Percentiles rank a stretch among this genome's conserved stretches.
phyloP scores from a whole-genome alignment of 2,797 vertebrate genomes.

The Clarias platycephalus region DNA sequence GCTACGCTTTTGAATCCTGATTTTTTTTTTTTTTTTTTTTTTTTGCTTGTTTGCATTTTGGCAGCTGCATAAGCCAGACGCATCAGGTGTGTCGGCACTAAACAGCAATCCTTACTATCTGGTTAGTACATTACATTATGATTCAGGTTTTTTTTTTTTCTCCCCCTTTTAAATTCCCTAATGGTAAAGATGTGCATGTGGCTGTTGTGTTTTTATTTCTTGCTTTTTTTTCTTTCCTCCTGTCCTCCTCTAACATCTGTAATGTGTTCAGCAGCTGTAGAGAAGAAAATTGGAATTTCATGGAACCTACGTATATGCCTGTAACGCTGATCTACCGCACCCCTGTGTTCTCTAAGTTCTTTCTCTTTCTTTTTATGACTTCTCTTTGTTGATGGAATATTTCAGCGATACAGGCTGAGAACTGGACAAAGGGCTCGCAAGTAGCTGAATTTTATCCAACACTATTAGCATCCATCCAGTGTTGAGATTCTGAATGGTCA shows the following conservation, averaged over 20 bases:
- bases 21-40: not conserved
- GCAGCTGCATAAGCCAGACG: not conserved
- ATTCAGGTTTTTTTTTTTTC: not conserved
- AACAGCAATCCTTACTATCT: conserved; percentile 10
- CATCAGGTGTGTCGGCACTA: conserved; percentile 30
- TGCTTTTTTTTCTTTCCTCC: conserved; percentile 19
- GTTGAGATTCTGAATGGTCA: not conserved
- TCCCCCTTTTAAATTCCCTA: not conserved
- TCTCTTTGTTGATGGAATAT: conserved; percentile 36
- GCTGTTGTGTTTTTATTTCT: conserved; percentile 36
- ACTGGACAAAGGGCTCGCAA: not conserved
- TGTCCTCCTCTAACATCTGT: conserved; percentile 49
- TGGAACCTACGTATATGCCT: conserved; percentile 63
- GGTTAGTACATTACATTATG: conserved; percentile 30
- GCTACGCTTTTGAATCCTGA: not conserved
- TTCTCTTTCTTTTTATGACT: conserved; percentile 34
- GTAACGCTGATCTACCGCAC: conserved; percentile 67
- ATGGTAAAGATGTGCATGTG: conserved; percentile 6
- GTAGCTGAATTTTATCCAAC: not conserved
- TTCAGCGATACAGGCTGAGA: conserved; percentile 19
- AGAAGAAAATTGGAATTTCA: conserved; percentile 67
- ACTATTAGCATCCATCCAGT: not conserved
- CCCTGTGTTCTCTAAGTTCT: not conserved
- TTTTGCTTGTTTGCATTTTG: conserved; percentile 21
- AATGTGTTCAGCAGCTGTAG: conserved; percentile 84